Evolutionary conservation across 1,140 invertebrate species (phyloP), one percentile per base, ranked within the genome.

Genomic region (Dendroctonus ponderosae): DNA sequence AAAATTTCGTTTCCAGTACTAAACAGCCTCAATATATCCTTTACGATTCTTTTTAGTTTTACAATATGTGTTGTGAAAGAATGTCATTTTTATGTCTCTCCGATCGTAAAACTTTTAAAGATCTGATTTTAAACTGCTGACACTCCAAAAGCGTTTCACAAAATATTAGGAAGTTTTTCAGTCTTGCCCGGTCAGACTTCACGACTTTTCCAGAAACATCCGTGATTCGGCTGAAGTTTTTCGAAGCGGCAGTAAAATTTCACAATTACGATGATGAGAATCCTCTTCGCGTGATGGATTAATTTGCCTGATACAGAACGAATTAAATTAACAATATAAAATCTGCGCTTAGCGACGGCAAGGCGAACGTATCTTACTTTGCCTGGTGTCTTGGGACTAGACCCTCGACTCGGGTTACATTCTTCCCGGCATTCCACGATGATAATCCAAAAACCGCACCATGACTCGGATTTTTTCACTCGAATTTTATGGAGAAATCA

Each of bases 1-100:
- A 72, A 76, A 75, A 72, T 72, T 77, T 77, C 74, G 75, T 73
- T 26, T 26, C 70, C 70, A 69, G 73, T 70, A 76, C 64, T 76
- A 77, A 75, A 70, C 68, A 66, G 51, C 43, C 63, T 49, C 14
- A 58, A 59, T 73, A 72, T 71, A 26, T 26, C 67, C 71, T 69
- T 69, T 72, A 67, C 49, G 71, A 60, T 62, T 50, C 57, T 26
- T 26, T 26, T 26, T 26, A 26, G 26, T 26, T 26, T 26, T 26
- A 26, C 42, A 61, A 54, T 63, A 69, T 69, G 54, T 65, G 65
- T 66, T 68, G 46, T 26, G 26, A 26, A 26, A 57, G 50, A 68
- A 71, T 68, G 69, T 70, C 71, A 52, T 62, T 70, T 72, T 71
- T 70, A 72, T 59, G 67, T 67, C 69, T 69, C 59, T 49, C 67